phyloP scores from a whole-genome alignment of 1,140 invertebrate species.

The Alviniconcha marisindica region DNA sequence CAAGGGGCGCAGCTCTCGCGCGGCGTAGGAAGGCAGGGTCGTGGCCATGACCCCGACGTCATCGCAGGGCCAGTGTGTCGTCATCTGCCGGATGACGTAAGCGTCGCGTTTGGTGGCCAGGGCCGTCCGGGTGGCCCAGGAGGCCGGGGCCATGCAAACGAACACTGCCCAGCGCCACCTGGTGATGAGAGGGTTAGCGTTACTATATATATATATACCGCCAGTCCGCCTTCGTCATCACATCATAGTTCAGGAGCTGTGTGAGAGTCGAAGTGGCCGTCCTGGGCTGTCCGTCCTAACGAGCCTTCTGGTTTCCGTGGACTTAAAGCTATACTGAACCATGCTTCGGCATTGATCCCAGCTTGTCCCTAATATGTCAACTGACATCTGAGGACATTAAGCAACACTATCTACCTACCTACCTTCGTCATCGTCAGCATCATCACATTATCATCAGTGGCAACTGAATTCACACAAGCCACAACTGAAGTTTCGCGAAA shows the following conservation, averaged over 20 bases:
- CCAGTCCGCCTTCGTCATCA: neutral
- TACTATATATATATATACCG: neutral
- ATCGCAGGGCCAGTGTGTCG: constrained; percentile 60
- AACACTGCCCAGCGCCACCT: constrained; percentile 59
- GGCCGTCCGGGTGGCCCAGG: constrained; percentile 52
- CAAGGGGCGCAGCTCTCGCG: constrained; percentile 37
- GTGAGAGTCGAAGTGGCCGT: no score
- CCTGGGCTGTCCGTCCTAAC: no score
- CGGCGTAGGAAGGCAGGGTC: constrained; percentile 7
- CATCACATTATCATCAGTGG: no score
- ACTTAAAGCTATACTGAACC: no score
- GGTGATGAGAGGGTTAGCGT: neutral
- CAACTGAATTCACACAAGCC: no score
- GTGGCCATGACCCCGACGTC: constrained; percentile 45
- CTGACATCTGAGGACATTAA: no score
- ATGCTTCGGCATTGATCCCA: no score
- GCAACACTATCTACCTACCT: no score
- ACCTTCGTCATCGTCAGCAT: no score
- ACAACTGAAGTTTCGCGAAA: no score
- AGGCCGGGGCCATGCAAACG: constrained; percentile 58
- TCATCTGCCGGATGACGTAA: constrained; percentile 51
- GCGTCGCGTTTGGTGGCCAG: constrained; percentile 50
- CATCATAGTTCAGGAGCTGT: neutral
- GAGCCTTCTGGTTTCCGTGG: no score
- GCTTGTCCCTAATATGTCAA: no score